Base-by-base conservation (phyloP, 1,140 invertebrate genomes). In the Mizuhopecten yessoensis region DNA sequence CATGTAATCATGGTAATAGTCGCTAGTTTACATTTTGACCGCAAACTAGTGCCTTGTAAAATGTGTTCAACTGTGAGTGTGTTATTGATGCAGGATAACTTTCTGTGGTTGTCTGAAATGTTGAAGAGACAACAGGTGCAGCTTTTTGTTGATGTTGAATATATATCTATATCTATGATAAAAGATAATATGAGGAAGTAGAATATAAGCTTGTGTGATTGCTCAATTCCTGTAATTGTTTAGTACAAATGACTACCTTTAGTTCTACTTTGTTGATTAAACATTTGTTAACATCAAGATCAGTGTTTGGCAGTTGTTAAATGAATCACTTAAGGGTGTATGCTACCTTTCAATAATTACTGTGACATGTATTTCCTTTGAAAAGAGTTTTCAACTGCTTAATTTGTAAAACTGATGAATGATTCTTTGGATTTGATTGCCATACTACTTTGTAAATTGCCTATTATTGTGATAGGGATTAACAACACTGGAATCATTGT, bases 191-290 rank as follows among this genome's bases (percentile, higher is more conserved):
- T 45, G n/a, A 75, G n/a, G 0, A 75, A 17, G 23, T 75, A 29
- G 0, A 29, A 75, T 29, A 75, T n/a, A n/a, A n/a, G n/a, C n/a
- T n/a, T n/a, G n/a, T 75, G 57, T 75, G 57, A 75, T 75, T 75
- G 57, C 29, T 75, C 57, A 75, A 29, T 75, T 75, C 57, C 29
- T 45, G 42, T 15, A 45, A 13, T 75, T 75, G 23, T 75, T 75
- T 75, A 75, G 57, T 75, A 75, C 9, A 75, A 75, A 75, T 75
- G 57, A 75, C 57, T 75, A 75, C 57, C 29, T 75, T 75, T 75
- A 75, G 29, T 29, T 75, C 57, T 75, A 75, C 57, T 75, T 29
- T 75, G 57, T 75, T 75, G 57, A 75, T 75, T 75, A 75, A 75
- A 75, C 57, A 75, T 75, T 75, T 75, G 57, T 75, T 75, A 75